phyloP scores from a whole-genome alignment of 2,888 invertebrate genomes.

The Cheilosia impressa region DNA sequence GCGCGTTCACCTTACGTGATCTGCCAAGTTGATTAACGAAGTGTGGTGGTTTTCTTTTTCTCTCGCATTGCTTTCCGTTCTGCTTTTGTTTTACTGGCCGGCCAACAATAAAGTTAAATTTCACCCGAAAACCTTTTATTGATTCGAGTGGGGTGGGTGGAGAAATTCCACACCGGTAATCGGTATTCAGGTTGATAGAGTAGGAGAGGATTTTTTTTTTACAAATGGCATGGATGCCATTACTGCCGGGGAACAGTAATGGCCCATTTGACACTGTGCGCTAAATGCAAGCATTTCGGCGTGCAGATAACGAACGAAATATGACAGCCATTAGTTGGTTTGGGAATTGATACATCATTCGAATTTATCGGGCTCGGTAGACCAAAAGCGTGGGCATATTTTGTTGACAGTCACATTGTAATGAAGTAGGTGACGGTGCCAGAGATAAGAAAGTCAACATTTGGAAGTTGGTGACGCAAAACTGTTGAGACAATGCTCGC shows the following conservation, averaged over 20 bases:
- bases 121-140: conserved; percentile 33
- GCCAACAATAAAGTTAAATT: conserved; percentile 46
- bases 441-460: too few relatives aligned
- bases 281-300: conserved; percentile 26
- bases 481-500: too few relatives aligned
- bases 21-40: conserved; percentile 61
- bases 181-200: conserved; percentile 63
- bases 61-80: background rate
- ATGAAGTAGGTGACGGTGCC: background rate
- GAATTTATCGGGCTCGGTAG: conserved; percentile 11
- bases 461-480: too few relatives aligned
- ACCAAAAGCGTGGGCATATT: background rate
- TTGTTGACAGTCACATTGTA: background rate
- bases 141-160: conserved; percentile 38
- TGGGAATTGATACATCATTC: conserved; percentile 33
- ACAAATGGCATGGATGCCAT: conserved; percentile 44
- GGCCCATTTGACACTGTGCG: conserved; percentile 35
- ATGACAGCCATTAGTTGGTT: conserved; percentile 39
- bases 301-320: conserved; percentile 27
- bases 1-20: conserved; percentile 65
- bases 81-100: background rate
- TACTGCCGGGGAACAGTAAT: conserved; percentile 18
- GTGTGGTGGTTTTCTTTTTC: conserved; percentile 33
- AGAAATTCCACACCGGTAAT: conserved; percentile 55
- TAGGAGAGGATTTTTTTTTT: conserved; percentile 30